These are phyloP conservation scores for Xerus rutilus DNA, from an alignment of 2,797 vertebrate species.

Conservation along the genomic window DNA sequence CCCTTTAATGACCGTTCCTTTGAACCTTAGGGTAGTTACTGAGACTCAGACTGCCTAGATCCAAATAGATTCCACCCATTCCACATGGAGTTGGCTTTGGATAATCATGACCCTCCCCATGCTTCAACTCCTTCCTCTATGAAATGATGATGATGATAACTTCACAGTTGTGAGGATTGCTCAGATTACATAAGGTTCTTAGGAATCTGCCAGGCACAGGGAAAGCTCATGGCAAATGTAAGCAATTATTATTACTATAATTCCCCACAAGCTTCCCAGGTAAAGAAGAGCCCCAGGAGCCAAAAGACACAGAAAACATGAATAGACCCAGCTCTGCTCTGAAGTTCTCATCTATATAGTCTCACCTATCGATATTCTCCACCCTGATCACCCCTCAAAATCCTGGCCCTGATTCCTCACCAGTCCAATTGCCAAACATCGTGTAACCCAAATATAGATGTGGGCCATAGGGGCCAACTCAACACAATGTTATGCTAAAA, in stretches of 20 bases:
- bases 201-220: background rate
- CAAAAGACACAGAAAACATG: background rate
- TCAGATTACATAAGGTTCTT: background rate
- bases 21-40: constrained; percentile 21
- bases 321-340: background rate
- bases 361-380: background rate
- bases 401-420: background rate
- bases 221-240: background rate
- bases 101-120: background rate
- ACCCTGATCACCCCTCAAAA: background rate
- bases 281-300: background rate
- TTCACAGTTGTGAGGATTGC: background rate
- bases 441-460: background rate
- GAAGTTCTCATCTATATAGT: background rate
- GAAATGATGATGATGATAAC: background rate
- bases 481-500: background rate
- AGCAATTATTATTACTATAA: background rate
- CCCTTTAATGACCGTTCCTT: constrained; percentile 44
- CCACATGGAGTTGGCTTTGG: background rate
- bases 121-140: background rate
- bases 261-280: background rate
- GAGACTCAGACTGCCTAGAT: background rate
- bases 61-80: constrained; percentile 7
- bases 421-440: background rate
- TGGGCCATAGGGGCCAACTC: background rate